phyloP scores from a whole-genome alignment of 2,888 invertebrate species.

The Scrobipalpa atriplicella region DNA sequence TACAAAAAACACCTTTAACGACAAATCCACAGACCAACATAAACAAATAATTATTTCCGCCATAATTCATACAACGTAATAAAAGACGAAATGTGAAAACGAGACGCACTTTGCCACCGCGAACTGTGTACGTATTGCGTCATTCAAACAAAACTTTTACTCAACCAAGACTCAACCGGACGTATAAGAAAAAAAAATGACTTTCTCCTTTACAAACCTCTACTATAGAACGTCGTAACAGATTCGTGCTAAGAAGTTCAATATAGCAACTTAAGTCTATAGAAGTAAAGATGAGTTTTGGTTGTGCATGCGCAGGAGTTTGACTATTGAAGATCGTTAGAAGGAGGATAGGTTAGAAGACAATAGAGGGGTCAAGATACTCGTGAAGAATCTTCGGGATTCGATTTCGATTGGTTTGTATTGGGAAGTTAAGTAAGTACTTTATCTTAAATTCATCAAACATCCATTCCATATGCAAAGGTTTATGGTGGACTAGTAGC shows the following conservation, averaged over 20 bases:
- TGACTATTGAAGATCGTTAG: constrained; percentile 31
- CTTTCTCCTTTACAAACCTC: constrained; percentile 66
- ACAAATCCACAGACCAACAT: constrained; percentile 26
- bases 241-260: constrained; percentile 26
- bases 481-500: no score
- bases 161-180: constrained; percentile 57
- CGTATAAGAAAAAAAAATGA: constrained; percentile 66
- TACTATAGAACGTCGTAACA: constrained; percentile 45
- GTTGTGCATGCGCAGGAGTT: constrained; percentile 30
- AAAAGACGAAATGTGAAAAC: constrained; percentile 42
- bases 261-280: constrained; percentile 37
- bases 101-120: constrained; percentile 43
- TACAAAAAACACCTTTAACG: no score
- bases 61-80: constrained; percentile 38
- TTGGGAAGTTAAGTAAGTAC: background rate
- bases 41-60: constrained; percentile 35
- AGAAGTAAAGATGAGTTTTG: constrained; percentile 37
- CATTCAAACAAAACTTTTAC: constrained; percentile 74
- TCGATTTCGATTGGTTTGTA: constrained; percentile 7
- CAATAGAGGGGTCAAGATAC: constrained; percentile 69
- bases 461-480: no score
- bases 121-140: constrained; percentile 62
- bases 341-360: constrained; percentile 51
- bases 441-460: background rate
- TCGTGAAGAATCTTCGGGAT: constrained; percentile 44